Evolutionary conservation across 1,140 invertebrate species (phyloP), one percentile per base, ranked within the genome.

Genomic region (Coelopa frigida): DNA sequence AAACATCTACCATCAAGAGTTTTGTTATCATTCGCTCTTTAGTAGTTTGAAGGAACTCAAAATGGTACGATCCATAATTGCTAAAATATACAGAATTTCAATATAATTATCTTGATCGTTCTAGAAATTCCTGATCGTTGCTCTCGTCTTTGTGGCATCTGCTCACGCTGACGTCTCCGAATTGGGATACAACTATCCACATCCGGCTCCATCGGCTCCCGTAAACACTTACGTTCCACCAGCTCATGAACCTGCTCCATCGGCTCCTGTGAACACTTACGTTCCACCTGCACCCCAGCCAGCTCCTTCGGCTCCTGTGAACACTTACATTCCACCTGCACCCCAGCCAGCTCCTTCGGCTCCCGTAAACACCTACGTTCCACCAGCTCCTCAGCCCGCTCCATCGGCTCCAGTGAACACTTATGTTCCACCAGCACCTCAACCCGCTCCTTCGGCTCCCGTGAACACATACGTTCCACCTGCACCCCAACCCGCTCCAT

Each of bases 401-500:
- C 29, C 29, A 33, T 20, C 27, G 8, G 5, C 29, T 22, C 8
- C 12, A 14, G 35, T 14, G 8, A 10, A 5, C 6, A 6, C 23
- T 18, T 27, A 46, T 7, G 11, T 7, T 10, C 11, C 35, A 10
- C 35, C 35, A 37, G 35, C 35, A 10, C 8, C 52, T 18, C 26
- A 26, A 8, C 26, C 43, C 7, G 32, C 59, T 7, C 54, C 57
- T 1, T 49, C 57, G 2, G 57, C 57, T 14, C 41, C 41, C 12
- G 41, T 29, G 38, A 17, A 11, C 38, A 10, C 8, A 15, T 17
- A 11, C 8, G 11, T 7, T 10, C 11, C 35, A 10, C 35, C 35
- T 12, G 35, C 35, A 10, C 8, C 52, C 15, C 26, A 26, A 8
- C 26, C 43, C 7, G 32, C 59, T 7, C 54, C 57, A 1, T 49